Conservation (phyloP, 2,888 invertebrate genomes). For the Exocentrus adspersus region DNA sequence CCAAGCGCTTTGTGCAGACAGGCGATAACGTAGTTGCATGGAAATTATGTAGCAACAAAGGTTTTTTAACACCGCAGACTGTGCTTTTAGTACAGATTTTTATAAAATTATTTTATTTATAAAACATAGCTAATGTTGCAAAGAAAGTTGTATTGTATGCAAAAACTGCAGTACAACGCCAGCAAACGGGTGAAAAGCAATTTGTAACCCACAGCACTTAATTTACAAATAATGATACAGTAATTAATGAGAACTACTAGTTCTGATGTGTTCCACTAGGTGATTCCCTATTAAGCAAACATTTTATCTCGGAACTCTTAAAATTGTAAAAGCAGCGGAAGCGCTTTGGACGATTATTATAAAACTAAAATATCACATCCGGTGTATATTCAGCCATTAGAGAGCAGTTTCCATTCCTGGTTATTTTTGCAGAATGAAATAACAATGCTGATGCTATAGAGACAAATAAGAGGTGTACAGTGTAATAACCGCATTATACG, state of each 20-base stretch:
- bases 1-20: constrained; percentile 6
- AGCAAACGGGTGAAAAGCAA: not conserved
- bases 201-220: constrained; percentile 15
- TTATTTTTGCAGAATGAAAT: constrained; percentile 34
- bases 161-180: too few relatives aligned
- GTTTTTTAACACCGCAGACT: constrained; percentile 1
- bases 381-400: constrained; percentile 47
- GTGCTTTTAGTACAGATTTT: too few relatives aligned
- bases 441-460: constrained; percentile 19
- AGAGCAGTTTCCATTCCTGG: constrained; percentile 40
- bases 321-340: constrained; percentile 46
- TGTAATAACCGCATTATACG: constrained; percentile 51
- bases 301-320: constrained; percentile 46
- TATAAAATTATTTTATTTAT: too few relatives aligned
- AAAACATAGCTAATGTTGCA: too few relatives aligned
- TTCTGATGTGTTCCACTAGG: constrained; percentile 40
- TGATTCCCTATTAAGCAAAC: constrained; percentile 43
- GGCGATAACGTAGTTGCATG: constrained; percentile 15
- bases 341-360: constrained; percentile 50
- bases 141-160: too few relatives aligned
- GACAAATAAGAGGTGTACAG: constrained; percentile 33
- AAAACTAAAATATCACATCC: constrained; percentile 58
- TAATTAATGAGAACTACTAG: constrained; percentile 13
- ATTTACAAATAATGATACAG: constrained; percentile 15
- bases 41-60: constrained; percentile 14